Evolutionary conservation across 1,140 invertebrate species (phyloP).

Genomic region (Plodia interpunctella): DNA sequence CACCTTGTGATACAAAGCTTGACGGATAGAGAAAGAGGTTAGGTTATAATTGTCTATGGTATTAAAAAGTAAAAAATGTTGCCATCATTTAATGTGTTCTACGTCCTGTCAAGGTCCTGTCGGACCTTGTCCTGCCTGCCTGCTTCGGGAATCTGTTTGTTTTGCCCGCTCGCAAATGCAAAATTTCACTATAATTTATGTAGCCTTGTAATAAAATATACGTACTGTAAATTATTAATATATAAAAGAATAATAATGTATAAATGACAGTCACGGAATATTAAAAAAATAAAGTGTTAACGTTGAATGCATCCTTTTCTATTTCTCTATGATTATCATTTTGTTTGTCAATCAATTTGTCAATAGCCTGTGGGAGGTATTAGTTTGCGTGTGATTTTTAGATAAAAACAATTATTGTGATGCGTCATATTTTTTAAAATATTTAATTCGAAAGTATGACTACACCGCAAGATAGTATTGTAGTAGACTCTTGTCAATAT

Average conservation of each 20-base stretch:
- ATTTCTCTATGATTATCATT: neutral
- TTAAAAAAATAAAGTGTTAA: too few species aligned
- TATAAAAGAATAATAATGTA: too few species aligned
- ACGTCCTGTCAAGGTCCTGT: too few species aligned
- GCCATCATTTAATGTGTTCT: constrained; percentile 19
- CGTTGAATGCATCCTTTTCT: neutral
- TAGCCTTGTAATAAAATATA: too few species aligned
- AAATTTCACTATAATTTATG: too few species aligned
- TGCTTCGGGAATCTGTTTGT: too few species aligned
- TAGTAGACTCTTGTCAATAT: constrained; percentile 60
- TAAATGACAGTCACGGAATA: too few species aligned
- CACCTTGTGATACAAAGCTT: constrained; percentile 68
- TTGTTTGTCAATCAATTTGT: constrained; percentile 7
- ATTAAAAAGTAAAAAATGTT: constrained; percentile 19
- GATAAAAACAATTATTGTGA: constrained; percentile 21
- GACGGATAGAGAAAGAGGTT: constrained; percentile 63
- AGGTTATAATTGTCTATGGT: constrained; percentile 44
- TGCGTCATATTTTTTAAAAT: constrained; percentile 26
- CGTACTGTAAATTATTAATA: too few species aligned
- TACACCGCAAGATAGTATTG: constrained; percentile 41
- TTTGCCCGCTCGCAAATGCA: too few species aligned
- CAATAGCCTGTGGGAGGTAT: neutral
- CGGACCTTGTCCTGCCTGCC: too few species aligned
- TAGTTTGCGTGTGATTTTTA: neutral
- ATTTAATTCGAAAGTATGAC: constrained; percentile 39